Base-by-base conservation (phyloP, 2,888 invertebrate genomes). In the Megalurothrips usitatus region DNA sequence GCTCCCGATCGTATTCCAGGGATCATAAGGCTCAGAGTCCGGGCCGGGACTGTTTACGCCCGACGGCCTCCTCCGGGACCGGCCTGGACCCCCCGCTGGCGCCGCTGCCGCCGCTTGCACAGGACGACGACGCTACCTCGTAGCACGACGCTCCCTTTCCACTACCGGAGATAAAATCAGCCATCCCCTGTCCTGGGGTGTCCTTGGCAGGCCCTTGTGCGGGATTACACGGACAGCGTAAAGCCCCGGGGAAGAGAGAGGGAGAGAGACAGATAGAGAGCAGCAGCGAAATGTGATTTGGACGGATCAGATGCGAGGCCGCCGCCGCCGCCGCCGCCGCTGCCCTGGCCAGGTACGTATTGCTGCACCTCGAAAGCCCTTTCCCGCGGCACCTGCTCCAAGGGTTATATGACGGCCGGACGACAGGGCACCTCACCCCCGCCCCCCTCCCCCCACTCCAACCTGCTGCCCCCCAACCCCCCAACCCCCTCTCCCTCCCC, bases 201-300 rank as follows among this genome's bases (percentile, higher is more conserved):
- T 75, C 68, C 68, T 75, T 75, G 68, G 68, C 68, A 75, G 68
- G 68, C 8, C 68, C 68, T 75, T 26, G 68, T 26, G 19, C 26
- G 68, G 26, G 68, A 75, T 75, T 75, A 75, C 68, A 58, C 58
- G 58, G 14, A 17, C 68, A 75, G 26, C 6, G 34, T 43, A 43
- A 43, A 43, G 34, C 34, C 34, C 63, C 2, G 23, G 23, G 68
- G n/a, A n/a, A 23, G 23, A 58, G 19, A 58, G 68, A 8, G 17
- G 52, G 52, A 52, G 52, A 17, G n/a, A n/a, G n/a, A n/a, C n/a
- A n/a, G n/a, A n/a, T n/a, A n/a, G n/a, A n/a, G n/a, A n/a, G n/a
- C n/a, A 52, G 11, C 52, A 75, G 68, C 23, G 26, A 75, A 75
- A 75, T 75, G 68, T 26, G 68, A 75, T 75, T 75, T 75, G 68